These are phyloP conservation scores for Saturnia pavonia DNA, from an alignment of 2,888 invertebrate species.

Conservation along the genomic window DNA sequence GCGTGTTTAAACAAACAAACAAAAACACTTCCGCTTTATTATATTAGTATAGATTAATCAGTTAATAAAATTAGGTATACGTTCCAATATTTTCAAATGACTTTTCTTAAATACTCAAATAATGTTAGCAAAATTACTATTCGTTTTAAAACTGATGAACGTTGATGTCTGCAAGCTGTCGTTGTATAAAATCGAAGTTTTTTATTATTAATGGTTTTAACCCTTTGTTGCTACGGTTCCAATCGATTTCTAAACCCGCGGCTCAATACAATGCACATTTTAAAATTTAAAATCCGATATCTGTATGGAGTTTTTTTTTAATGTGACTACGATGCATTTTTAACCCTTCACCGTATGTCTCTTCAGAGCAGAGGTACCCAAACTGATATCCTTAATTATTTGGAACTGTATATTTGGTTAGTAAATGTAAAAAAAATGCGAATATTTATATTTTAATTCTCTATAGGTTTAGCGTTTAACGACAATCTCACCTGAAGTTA, in stretches of 20 bases:
- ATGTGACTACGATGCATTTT: conserved; percentile 78
- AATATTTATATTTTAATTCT: background rate
- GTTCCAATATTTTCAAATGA: too few species aligned
- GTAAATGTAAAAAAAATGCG: too few species aligned
- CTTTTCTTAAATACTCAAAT: background rate
- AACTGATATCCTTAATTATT: conserved; percentile 26
- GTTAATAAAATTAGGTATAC: too few species aligned
- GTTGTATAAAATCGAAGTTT: conserved; percentile 64
- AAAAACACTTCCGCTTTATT: too few species aligned
- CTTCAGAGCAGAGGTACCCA: conserved; percentile 51
- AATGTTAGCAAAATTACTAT: background rate
- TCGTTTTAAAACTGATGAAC: conserved; percentile 14
- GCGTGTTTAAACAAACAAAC: too few species aligned
- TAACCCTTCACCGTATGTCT: conserved; percentile 79
- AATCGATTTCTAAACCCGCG: conserved; percentile 77
- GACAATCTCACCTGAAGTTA: background rate
- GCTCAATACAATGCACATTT: conserved; percentile 81
- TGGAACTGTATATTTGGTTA: background rate
- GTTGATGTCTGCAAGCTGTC: conserved; percentile 64
- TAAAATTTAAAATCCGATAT: conserved; percentile 83
- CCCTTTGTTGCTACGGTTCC: conserved; percentile 74
- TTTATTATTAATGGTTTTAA: conserved; percentile 75
- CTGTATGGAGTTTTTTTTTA: conserved; percentile 71
- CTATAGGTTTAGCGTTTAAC: background rate
- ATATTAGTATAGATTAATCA: too few species aligned